A percentile compares a stretch with the other conserved stretches of the same genome.
Evolutionary conservation across 2,888 invertebrate genomes (phyloP).

Genomic region (Hipparchia semele): DNA sequence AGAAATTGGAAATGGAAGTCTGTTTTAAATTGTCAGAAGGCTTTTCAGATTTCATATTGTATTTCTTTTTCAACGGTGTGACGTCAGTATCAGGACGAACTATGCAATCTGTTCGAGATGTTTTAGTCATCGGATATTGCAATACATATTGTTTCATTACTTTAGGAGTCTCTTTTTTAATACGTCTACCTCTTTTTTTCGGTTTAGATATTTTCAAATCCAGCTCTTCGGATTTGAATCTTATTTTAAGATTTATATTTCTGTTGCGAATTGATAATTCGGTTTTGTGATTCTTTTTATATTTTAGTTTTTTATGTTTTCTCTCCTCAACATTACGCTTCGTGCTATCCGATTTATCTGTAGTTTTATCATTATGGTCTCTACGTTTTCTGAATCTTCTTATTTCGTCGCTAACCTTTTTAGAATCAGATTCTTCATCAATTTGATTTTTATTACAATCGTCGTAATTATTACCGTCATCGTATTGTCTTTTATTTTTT

Average conservation of each 20-base stretch:
- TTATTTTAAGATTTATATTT: conserved; percentile 59
- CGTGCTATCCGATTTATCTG: neutral
- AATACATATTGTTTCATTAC: conserved; percentile 60
- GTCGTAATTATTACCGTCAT: neutral
- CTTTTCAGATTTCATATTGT: conserved; percentile 50
- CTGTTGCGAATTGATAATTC: conserved; percentile 39
- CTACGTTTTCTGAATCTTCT: neutral
- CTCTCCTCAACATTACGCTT: neutral
- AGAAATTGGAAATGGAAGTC: conserved; percentile 64
- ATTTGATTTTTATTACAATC: neutral
- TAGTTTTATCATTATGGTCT: neutral
- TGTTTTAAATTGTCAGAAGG: conserved; percentile 61
- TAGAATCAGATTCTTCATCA: neutral
- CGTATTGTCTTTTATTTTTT: neutral
- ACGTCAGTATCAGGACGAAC: conserved; percentile 53
- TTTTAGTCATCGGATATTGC: conserved; percentile 47
- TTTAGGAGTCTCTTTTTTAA: conserved; percentile 25
- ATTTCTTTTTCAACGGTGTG: conserved; percentile 52
- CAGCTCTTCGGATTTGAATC: conserved; percentile 52
- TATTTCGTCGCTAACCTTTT: neutral
- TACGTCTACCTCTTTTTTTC: conserved; percentile 28
- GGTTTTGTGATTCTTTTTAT: conserved; percentile 35
- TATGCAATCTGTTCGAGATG: conserved; percentile 39
- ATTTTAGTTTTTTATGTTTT: conserved; percentile 31
- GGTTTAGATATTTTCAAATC: conserved; percentile 52